A percentile compares a stretch with the other conserved stretches of the same genome.
Evolutionary conservation across 1,140 invertebrate species (phyloP).

Genomic region (Dolichoris vasculosae): DNA sequence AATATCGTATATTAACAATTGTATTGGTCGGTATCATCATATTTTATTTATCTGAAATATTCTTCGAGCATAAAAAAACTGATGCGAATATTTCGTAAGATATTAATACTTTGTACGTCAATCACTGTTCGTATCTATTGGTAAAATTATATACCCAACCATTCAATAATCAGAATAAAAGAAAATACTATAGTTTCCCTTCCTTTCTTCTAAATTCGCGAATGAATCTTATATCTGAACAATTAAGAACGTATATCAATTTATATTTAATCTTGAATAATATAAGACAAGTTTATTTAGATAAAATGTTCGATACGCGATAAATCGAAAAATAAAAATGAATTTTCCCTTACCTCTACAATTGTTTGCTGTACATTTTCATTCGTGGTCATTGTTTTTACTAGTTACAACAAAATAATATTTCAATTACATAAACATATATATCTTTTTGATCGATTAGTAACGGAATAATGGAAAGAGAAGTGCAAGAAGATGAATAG

Average conservation of each 20-base stretch:
- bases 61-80: too few relatives aligned
- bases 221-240: not conserved
- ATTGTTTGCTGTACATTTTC: constrained; percentile 10
- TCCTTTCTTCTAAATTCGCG: not conserved
- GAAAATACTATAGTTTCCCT: too few relatives aligned
- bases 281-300: not conserved
- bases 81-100: too few relatives aligned
- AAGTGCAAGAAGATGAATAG: constrained; percentile 40
- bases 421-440: constrained; percentile 21
- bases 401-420: not conserved
- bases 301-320: not conserved
- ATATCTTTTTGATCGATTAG: constrained; percentile 10
- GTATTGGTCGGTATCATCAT: too few relatives aligned
- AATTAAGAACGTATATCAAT: constrained; percentile 28
- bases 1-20: too few relatives aligned
- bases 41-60: too few relatives aligned
- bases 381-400: not conserved
- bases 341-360: not conserved
- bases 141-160: too few relatives aligned
- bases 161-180: too few relatives aligned
- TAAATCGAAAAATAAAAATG: not conserved
- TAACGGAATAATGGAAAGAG: not conserved
- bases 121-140: too few relatives aligned
- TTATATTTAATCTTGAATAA: constrained; percentile 11
- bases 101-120: too few relatives aligned